Conservation (phyloP, 2,797 vertebrate genomes). For the Parotocinclus haroldoi region DNA sequence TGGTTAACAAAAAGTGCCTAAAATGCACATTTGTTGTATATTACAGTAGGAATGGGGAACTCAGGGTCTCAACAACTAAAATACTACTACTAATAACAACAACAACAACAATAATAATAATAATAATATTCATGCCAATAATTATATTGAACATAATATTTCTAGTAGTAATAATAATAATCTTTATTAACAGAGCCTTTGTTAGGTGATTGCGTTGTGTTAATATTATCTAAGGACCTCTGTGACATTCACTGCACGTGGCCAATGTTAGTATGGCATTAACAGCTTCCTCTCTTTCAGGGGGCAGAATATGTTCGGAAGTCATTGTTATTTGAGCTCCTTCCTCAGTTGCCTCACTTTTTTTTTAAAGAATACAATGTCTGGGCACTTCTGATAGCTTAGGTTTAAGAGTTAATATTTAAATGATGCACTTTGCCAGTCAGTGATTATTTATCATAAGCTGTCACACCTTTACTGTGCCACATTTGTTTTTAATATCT, state of each 20-base stretch:
- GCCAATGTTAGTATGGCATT: neutral
- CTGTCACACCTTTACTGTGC: neutral
- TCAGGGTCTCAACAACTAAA: no score
- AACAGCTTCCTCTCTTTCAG: conserved; percentile 52
- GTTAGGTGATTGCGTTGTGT: no score
- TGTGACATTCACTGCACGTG: conserved; percentile 10
- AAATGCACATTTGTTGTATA: no score
- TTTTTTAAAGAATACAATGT: conserved; percentile 18
- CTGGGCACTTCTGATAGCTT: neutral
- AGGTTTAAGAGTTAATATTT: neutral
- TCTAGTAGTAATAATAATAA: no score
- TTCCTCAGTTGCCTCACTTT: conserved; percentile 45
- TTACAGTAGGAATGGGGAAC: no score
- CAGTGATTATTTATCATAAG: neutral
- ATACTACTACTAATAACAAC: no score
- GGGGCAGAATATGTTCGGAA: conserved; percentile 56
- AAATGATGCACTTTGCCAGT: neutral
- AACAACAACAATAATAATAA: no score
- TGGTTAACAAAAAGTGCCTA: no score
- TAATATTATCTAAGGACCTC: neutral
- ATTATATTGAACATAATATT: no score
- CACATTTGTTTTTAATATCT: neutral
- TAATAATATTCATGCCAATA: no score
- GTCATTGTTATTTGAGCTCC: conserved; percentile 56
- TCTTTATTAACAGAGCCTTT: no score